phyloP scores from a whole-genome alignment of 2,888 invertebrate genomes.

The Microctonus hyperodae region DNA sequence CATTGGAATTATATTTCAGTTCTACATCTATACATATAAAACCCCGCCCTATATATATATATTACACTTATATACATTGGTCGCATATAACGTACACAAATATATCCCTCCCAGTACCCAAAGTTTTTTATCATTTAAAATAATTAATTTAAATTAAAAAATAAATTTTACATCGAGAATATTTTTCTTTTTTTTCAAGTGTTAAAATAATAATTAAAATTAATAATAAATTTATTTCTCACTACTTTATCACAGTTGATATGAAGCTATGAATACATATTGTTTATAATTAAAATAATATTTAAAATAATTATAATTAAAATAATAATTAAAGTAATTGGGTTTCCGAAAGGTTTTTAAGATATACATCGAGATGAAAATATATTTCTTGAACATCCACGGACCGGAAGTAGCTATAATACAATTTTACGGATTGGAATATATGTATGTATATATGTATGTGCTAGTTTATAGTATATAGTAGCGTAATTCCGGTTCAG shows the following conservation, averaged over 20 bases:
- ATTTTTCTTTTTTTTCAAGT: too few species aligned
- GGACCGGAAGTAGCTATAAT: neutral
- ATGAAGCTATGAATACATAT: too few species aligned
- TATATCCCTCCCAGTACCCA: too few species aligned
- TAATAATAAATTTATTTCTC: too few species aligned
- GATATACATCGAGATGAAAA: slow-evolving; percentile 17
- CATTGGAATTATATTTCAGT: slow-evolving; percentile 33
- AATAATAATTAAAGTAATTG: slow-evolving; percentile 18
- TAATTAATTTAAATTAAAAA: too few species aligned
- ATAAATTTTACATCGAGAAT: too few species aligned
- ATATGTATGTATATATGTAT: neutral
- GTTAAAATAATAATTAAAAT: too few species aligned
- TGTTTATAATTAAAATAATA: neutral
- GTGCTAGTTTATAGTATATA: neutral
- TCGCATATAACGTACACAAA: neutral
- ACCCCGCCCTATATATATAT: slow-evolving; percentile 6
- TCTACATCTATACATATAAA: slow-evolving; percentile 17
- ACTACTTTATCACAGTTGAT: too few species aligned
- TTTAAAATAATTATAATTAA: neutral
- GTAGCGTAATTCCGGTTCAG: slow-evolving; percentile 28
- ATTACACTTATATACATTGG: neutral
- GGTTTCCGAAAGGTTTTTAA: too few species aligned
- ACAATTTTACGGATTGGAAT: neutral
- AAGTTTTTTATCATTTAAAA: too few species aligned
- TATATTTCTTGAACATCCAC: slow-evolving; percentile 15